Evolutionary conservation across 2,888 invertebrate species (phyloP).

Genomic region (Tortricodes alternella): DNA sequence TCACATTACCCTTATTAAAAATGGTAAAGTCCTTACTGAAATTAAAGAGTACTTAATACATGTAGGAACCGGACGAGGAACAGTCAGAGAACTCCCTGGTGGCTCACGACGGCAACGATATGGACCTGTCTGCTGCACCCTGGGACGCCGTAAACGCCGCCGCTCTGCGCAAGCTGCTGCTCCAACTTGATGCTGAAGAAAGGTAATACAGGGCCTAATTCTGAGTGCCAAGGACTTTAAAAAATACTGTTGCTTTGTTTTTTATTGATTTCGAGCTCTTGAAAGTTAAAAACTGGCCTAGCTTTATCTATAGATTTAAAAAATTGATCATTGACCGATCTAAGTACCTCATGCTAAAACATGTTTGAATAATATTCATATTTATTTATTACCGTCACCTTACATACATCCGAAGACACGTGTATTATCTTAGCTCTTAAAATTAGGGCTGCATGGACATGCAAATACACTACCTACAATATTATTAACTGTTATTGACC

Average conservation of each 20-base stretch:
- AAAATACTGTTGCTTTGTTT: background rate
- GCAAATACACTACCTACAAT: too few species aligned
- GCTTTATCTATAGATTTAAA: too few species aligned
- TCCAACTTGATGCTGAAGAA: slow-evolving; percentile 71
- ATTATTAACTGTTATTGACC: too few species aligned
- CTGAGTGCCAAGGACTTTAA: background rate
- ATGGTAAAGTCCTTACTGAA: background rate
- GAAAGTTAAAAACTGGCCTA: too few species aligned
- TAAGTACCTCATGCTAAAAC: too few species aligned
- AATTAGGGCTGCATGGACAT: too few species aligned
- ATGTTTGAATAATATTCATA: too few species aligned
- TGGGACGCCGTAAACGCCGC: slow-evolving; percentile 72
- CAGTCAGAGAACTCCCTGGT: slow-evolving; percentile 61
- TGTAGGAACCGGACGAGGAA: slow-evolving; percentile 67
- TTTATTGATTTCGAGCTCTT: too few species aligned
- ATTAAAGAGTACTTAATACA: background rate
- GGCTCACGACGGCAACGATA: slow-evolving; percentile 52
- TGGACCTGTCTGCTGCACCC: slow-evolving; percentile 48
- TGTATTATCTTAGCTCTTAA: too few species aligned
- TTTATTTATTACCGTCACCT: too few species aligned
- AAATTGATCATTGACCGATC: too few species aligned
- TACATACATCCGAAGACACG: too few species aligned
- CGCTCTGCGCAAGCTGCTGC: slow-evolving; percentile 66
- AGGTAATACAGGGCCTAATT: slow-evolving; percentile 47
- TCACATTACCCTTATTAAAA: background rate